Evolutionary conservation across 2,113 vertebrate genomes (phyloP).

Genomic region (Ophthalmolycus amberensis): DNA sequence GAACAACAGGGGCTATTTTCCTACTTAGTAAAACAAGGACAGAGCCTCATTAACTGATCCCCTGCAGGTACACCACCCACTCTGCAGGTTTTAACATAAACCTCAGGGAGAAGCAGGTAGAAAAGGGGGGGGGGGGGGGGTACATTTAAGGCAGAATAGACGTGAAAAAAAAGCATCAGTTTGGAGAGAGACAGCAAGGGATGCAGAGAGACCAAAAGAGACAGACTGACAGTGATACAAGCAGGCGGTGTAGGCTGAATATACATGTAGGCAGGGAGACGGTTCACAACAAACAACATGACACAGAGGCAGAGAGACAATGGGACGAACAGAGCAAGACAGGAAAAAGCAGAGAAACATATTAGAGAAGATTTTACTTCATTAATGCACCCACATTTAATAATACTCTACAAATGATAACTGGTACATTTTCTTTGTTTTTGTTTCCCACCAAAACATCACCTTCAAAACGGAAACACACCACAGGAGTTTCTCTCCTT

Average conservation of each 20-base stretch:
- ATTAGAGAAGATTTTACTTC: not conserved
- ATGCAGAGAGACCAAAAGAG: constrained; percentile 12
- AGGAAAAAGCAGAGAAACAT: not conserved
- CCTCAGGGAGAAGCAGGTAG: not conserved
- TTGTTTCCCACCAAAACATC: not conserved
- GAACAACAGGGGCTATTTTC: constrained; percentile 27
- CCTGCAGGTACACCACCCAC: constrained; percentile 58
- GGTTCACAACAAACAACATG: not conserved
- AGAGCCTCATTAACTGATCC: constrained; percentile 57
- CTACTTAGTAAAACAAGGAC: constrained; percentile 47
- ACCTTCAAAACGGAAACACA: constrained; percentile 8
- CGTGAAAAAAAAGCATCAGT: not conserved
- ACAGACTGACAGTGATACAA: constrained; percentile 14
- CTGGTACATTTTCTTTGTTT: not conserved
- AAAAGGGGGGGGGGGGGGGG: not conserved
- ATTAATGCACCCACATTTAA: not conserved
- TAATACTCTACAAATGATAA: constrained; percentile 2
- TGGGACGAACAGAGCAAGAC: not conserved
- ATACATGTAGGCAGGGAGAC: not conserved
- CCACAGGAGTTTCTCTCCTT: not conserved
- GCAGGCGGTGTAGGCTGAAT: not conserved
- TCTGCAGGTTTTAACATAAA: constrained; percentile 24
- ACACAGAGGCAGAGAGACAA: not conserved
- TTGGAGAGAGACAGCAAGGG: not conserved
- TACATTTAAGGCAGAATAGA: not conserved